A percentile compares a stretch with the other conserved stretches of the same genome.
Conservation (phyloP, 2,888 invertebrate genomes). For the Meandrusa payeni region DNA sequence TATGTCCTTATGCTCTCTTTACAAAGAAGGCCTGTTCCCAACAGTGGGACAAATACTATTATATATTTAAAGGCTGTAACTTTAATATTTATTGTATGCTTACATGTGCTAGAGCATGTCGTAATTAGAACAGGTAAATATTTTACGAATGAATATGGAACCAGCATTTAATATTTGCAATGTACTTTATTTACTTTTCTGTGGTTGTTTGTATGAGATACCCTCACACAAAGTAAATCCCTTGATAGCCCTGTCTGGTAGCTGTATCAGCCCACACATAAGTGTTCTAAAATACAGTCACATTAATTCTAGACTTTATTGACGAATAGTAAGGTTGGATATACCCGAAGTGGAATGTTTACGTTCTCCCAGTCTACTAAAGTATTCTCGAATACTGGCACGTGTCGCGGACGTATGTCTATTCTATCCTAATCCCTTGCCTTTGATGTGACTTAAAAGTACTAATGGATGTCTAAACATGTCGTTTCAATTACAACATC, state of each 20-base stretch:
- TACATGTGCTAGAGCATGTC: no score
- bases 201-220: constrained; percentile 54
- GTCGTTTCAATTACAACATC: constrained; percentile 72
- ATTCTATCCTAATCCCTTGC: constrained; percentile 67
- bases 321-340: neutral
- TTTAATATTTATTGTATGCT: no score
- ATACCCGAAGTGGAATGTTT: neutral
- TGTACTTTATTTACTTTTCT: constrained; percentile 52
- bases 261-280: constrained; percentile 64
- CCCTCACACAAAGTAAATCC: constrained; percentile 70
- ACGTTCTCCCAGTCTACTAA: constrained; percentile 35
- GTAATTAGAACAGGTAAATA: no score
- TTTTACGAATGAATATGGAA: neutral
- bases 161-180: constrained; percentile 17
- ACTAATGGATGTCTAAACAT: constrained; percentile 72
- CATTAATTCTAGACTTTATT: constrained; percentile 34
- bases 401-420: constrained; percentile 73
- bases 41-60: no score
- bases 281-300: constrained; percentile 29
- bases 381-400: constrained; percentile 58
- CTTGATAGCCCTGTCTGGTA: constrained; percentile 71
- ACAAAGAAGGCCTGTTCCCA: no score
- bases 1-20: no score
- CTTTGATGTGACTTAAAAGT: constrained; percentile 63
- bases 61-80: no score